phyloP scores from a whole-genome alignment of 2,888 invertebrate genomes.

The Bellardia bayeri region DNA sequence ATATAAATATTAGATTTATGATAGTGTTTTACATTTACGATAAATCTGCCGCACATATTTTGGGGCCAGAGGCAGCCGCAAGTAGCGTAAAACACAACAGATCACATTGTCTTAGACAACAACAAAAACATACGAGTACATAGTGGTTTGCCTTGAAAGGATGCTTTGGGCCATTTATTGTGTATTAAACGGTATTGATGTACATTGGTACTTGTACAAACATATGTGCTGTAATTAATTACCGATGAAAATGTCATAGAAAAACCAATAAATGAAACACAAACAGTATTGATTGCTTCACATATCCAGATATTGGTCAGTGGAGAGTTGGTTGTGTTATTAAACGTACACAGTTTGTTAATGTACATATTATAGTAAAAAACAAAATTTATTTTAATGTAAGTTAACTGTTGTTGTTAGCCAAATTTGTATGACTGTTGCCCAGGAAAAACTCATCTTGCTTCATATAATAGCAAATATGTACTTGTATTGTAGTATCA shows the following conservation, averaged over 20 bases:
- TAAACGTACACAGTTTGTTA: neutral
- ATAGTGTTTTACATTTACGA: slow-evolving; percentile 37
- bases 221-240: slow-evolving; percentile 57
- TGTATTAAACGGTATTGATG: slow-evolving; percentile 61
- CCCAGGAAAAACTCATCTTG: slow-evolving; percentile 30
- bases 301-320: slow-evolving; percentile 45
- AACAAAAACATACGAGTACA: neutral
- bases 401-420: slow-evolving; percentile 6
- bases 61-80: slow-evolving; percentile 1
- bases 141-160: slow-evolving; percentile 70
- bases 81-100: neutral
- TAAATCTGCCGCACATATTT: slow-evolving; percentile 50
- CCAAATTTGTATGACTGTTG: neutral
- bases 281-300: slow-evolving; percentile 41
- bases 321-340: slow-evolving; percentile 21
- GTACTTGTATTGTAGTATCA: no score
- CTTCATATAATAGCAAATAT: slow-evolving; percentile 7
- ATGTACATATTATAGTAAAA: neutral
- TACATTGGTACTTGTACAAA: neutral
- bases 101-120: slow-evolving; percentile 13
- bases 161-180: slow-evolving; percentile 59
- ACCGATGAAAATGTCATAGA: slow-evolving; percentile 48
- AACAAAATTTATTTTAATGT: slow-evolving; percentile 45
- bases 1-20: slow-evolving; percentile 54
- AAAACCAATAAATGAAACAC: slow-evolving; percentile 14